Percentiles rank a stretch among this genome's conserved stretches.
These are phyloP conservation scores for Pollenia angustigena DNA, from an alignment of 2,888 invertebrate genomes.

Conservation along the genomic window DNA sequence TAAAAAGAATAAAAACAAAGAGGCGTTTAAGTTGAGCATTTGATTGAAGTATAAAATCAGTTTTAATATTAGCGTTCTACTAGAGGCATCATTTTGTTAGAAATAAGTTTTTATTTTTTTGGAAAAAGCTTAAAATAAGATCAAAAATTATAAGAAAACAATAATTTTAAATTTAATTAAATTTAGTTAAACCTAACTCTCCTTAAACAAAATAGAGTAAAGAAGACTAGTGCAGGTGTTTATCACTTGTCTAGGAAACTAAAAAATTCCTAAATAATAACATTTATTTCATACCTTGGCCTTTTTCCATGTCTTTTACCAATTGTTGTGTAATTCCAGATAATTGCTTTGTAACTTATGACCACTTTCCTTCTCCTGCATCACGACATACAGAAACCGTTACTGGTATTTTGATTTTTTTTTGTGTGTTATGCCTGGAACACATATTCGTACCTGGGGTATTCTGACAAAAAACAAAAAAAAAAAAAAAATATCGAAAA, in stretches of 20 bases:
- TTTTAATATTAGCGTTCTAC: not conserved
- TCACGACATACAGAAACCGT: constrained; percentile 53
- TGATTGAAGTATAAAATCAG: constrained; percentile 56
- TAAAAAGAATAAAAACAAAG: constrained; percentile 27
- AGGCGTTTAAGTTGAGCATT: constrained; percentile 53
- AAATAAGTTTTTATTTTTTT: not conserved
- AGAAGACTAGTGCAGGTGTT: constrained; percentile 18
- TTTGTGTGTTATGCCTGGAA: not conserved
- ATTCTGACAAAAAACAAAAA: not conserved
- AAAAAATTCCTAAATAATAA: constrained; percentile 20
- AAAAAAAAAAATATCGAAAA: constrained; percentile 68
- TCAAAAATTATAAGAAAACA: not conserved
- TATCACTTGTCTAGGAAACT: constrained; percentile 56
- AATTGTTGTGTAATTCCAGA: constrained; percentile 76
- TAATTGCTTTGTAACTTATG: constrained; percentile 82
- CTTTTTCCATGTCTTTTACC: not conserved
- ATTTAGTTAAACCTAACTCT: not conserved
- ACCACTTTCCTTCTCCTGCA: constrained; percentile 76
- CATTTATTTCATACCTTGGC: not conserved
- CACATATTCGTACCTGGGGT: not conserved
- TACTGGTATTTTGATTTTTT: too few species aligned
- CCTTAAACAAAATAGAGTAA: not conserved
- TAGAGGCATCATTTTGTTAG: too few species aligned
- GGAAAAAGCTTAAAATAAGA: not conserved
- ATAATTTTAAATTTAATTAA: not conserved